Conservation (phyloP, 1,140 invertebrate genomes). For the Drosophila kanapiae region DNA sequence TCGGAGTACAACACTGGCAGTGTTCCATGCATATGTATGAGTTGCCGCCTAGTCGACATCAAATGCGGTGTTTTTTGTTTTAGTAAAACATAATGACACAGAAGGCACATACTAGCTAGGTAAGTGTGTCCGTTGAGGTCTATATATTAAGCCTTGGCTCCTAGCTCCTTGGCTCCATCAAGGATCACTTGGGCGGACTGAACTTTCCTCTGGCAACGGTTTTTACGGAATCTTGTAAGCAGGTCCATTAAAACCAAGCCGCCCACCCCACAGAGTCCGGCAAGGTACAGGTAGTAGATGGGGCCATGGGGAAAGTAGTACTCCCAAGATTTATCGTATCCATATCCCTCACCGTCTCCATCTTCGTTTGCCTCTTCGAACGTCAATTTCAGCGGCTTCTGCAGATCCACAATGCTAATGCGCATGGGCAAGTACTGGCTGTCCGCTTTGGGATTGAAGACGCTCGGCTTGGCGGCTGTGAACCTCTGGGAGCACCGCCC, state of each 20-base stretch:
- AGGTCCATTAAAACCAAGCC: constrained; percentile 6
- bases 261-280: constrained; percentile 10
- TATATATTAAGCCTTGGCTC: not conserved
- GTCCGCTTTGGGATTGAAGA: not conserved
- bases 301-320: not conserved
- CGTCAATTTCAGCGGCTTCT: not conserved
- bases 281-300: constrained; percentile 5
- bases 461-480: not conserved
- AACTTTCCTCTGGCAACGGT: not conserved
- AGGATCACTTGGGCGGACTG: not conserved
- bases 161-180: not conserved
- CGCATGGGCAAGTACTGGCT: constrained; percentile 19
- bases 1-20: constrained; percentile 7
- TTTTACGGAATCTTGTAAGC: not conserved
- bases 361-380: no score
- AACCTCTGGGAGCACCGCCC: constrained; percentile 8
- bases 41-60: constrained; percentile 12
- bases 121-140: not conserved
- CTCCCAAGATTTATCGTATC: not conserved
- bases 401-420: not conserved
- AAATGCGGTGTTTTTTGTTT: not conserved
- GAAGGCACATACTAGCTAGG: not conserved
- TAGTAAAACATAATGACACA: not conserved
- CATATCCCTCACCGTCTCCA: not conserved
- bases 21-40: constrained; percentile 44